Evolutionary conservation across 2,113 vertebrate genomes (phyloP), one percentile per base, ranked within the genome.

Genomic region (Phalacrocorax brasilianus): DNA sequence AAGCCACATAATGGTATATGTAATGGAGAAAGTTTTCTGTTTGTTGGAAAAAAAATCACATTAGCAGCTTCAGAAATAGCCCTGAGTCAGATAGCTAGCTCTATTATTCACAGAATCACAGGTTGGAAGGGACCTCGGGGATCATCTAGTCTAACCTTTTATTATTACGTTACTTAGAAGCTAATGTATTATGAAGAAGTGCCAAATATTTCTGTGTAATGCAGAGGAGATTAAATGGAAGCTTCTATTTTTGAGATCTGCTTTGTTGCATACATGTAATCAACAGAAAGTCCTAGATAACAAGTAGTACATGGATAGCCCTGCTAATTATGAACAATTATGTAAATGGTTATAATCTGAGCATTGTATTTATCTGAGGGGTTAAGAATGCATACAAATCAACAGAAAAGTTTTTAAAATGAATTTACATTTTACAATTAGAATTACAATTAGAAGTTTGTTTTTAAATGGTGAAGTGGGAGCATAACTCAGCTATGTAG

Each of bases 131-230:
- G 38, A 38, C 9, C 38, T 38, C 38, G 38, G 38, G 38, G 38
- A 38, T 38, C 38, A 38, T 38, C 38, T 38, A 38, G 38, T 38
- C 38, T 38, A 38, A 38, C 38, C 38, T 38, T 38, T 38, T 38
- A 38, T 38, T 96, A 96, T 95, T 97, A 91, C 91, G 92, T 97
- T 97, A 95, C 96, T 97, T 92, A 90, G 93, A 96, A 94, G 91
- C 95, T 97, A 96, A 97, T 96, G 95, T 92, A 97, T 97, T 96
- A 95, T 93, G 96, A 97, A 95, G 92, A 62, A 89, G 94, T 95
- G 97, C 97, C 97, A 97, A 97, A 93, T 96, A 93, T 93, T 96
- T 96, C 91, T 87, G 73, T 73, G 87, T 92, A 96, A 88, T 95
- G 83, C 85, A 93, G 89, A 91, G 58, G 82, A 94, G 94, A 97